Conservation (phyloP, 2,113 vertebrate species). For the Phoenicopterus ruber region DNA sequence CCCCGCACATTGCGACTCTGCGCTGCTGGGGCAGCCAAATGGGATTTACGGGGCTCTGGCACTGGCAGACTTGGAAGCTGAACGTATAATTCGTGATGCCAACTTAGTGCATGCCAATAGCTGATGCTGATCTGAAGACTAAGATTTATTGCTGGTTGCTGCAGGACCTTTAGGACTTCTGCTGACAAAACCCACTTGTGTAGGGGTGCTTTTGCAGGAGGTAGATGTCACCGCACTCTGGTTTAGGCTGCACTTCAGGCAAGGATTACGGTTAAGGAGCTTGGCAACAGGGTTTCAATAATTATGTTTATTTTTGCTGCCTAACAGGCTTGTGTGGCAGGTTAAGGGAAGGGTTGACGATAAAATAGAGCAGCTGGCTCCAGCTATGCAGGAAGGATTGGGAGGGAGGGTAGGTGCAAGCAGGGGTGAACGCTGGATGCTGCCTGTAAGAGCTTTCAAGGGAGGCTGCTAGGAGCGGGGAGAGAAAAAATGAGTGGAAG, state of each 20-base stretch:
- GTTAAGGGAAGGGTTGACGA: not conserved
- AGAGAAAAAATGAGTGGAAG: not conserved
- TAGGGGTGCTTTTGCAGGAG: not conserved
- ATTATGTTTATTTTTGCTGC: not conserved
- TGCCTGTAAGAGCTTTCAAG: not conserved
- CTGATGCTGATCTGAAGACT: not conserved
- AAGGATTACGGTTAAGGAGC: not conserved
- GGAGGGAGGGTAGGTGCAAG: not conserved
- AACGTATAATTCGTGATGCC: not conserved
- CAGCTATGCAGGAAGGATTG: not conserved
- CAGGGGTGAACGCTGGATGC: not conserved
- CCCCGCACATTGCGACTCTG: not conserved
- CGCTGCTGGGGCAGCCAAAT: not conserved
- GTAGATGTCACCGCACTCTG: not conserved
- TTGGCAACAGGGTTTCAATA: not conserved
- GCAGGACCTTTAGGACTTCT: not conserved
- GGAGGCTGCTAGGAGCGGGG: not conserved
- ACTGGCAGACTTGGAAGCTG: not conserved
- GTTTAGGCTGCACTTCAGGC: not conserved
- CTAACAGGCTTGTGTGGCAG: not conserved
- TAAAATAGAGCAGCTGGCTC: not conserved
- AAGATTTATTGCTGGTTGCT: not conserved
- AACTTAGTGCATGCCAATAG: not conserved
- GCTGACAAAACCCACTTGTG: not conserved
- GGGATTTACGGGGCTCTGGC: not conserved